phyloP scores from a whole-genome alignment of 2,113 vertebrate genomes.

The Salvelinus alpinus region DNA sequence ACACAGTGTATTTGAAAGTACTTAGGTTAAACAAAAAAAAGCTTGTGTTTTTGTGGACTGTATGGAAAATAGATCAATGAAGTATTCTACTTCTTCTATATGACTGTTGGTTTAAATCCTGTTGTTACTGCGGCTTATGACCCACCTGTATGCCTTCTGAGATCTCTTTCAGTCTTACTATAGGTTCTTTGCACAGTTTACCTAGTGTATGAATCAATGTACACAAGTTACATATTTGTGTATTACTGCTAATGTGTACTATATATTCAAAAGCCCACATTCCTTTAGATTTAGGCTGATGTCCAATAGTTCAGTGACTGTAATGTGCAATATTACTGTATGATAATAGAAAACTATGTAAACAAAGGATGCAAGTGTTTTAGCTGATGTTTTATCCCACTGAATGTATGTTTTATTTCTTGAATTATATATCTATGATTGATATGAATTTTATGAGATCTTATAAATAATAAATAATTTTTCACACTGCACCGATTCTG shows the following conservation, averaged over 20 bases:
- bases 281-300: no score
- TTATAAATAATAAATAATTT: conserved; percentile 17
- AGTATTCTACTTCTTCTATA: background rate
- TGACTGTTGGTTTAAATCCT: background rate
- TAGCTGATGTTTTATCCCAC: background rate
- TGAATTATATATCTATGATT: background rate
- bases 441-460: background rate
- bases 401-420: conserved; percentile 2
- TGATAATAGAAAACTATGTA: background rate
- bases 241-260: no score
- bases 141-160: background rate
- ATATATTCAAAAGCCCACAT: no score
- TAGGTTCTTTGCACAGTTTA: background rate
- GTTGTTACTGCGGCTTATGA: background rate
- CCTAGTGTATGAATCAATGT: background rate
- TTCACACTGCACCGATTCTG: conserved; percentile 32
- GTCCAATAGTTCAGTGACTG: no score
- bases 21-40: background rate
- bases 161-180: background rate
- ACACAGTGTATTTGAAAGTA: background rate
- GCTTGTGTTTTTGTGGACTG: no score
- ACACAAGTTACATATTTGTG: no score
- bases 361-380: background rate
- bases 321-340: no score
- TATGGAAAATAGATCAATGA: no score